phyloP scores from a whole-genome alignment of 1,140 invertebrate species.

The Lamellibrachia luymesi region DNA sequence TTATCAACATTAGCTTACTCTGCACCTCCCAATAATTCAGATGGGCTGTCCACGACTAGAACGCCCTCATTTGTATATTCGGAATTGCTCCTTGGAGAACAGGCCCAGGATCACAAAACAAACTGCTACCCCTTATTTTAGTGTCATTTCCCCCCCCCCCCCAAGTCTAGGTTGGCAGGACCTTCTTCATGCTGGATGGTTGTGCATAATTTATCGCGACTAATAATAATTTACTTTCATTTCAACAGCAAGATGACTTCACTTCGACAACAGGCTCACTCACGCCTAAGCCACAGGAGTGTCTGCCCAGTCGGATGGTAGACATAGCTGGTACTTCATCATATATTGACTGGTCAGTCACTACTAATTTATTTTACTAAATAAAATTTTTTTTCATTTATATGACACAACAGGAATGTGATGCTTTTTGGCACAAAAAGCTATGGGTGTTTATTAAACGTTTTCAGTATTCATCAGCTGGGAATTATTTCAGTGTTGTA shows the following conservation, averaged over 20 bases:
- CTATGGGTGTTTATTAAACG: not conserved
- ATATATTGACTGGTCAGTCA: too few species aligned
- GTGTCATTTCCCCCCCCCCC: not conserved
- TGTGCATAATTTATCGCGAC: not conserved
- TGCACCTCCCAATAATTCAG: not conserved
- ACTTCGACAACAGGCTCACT: not conserved
- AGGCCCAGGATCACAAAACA: not conserved
- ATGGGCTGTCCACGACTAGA: not conserved
- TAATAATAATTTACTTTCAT: not conserved
- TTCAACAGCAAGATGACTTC: not conserved
- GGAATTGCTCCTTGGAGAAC: not conserved
- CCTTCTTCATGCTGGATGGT: too few species aligned
- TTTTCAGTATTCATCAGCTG: not conserved
- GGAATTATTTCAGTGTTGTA: not conserved
- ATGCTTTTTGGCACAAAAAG: not conserved
- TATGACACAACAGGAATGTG: not conserved
- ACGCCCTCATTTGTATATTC: not conserved
- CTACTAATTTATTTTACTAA: too few species aligned
- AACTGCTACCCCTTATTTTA: not conserved
- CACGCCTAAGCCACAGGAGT: too few species aligned
- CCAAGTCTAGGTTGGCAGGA: too few species aligned
- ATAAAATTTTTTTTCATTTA: too few species aligned
- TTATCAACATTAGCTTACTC: not conserved
- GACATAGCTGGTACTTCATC: too few species aligned
- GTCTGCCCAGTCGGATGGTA: too few species aligned